Percentiles rank a stretch among this genome's conserved stretches.
Conservation (phyloP, 2,797 vertebrate species). For the Coranthus polyacanthus region DNA sequence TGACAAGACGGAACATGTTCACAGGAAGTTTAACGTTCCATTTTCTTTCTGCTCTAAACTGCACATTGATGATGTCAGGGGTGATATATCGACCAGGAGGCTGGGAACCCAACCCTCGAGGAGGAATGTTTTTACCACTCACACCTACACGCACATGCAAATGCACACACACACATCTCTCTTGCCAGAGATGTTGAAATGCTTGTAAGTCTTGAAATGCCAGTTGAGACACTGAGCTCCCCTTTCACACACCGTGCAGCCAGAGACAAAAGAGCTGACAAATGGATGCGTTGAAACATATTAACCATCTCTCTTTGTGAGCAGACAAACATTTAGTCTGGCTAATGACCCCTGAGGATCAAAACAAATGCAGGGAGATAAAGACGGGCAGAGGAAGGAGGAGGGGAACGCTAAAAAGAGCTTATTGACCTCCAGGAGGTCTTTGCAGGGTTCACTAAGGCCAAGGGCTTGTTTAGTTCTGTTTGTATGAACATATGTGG, state of each 20-base stretch:
- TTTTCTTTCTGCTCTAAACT: slow-evolving; percentile 69
- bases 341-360: slow-evolving; percentile 84
- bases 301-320: slow-evolving; percentile 87
- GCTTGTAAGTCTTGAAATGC: slow-evolving; percentile 84
- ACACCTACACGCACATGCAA: slow-evolving; percentile 35
- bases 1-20: slow-evolving; percentile 81
- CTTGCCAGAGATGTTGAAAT: slow-evolving; percentile 82
- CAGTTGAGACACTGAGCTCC: slow-evolving; percentile 77
- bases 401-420: slow-evolving; percentile 66
- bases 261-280: slow-evolving; percentile 76
- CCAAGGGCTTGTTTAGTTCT: slow-evolving; percentile 51
- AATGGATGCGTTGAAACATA: slow-evolving; percentile 87
- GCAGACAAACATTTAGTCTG: slow-evolving; percentile 84
- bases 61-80: slow-evolving; percentile 79
- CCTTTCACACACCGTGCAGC: slow-evolving; percentile 72
- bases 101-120: slow-evolving; percentile 75
- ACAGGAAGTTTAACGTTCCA: slow-evolving; percentile 79
- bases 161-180: slow-evolving; percentile 45
- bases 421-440: slow-evolving; percentile 74
- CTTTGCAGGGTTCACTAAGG: slow-evolving; percentile 70
- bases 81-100: slow-evolving; percentile 78
- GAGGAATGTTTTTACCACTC: slow-evolving; percentile 67
- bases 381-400: slow-evolving; percentile 57
- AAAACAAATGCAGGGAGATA: slow-evolving; percentile 80
- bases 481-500: slow-evolving; percentile 25